Percentiles rank a stretch among this genome's conserved stretches.
Conservation (phyloP, 2,797 vertebrate genomes). For the Linurgus olivaceus region DNA sequence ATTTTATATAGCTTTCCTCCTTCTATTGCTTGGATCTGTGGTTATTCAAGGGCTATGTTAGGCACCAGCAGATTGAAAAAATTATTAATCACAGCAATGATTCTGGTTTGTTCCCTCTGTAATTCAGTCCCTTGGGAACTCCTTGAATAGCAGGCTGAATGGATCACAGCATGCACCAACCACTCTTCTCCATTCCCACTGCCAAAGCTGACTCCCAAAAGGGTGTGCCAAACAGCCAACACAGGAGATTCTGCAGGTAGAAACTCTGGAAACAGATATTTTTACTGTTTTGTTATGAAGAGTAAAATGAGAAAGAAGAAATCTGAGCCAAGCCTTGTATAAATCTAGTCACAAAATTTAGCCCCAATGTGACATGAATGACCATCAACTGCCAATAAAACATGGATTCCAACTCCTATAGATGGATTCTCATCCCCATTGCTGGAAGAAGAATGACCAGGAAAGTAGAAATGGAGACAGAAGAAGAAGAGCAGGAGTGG, state of each 20-base stretch:
- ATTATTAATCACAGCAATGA: background rate
- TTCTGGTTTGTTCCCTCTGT: background rate
- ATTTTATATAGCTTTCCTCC: background rate
- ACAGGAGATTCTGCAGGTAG: background rate
- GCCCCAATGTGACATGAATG: background rate
- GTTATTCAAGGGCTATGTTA: background rate
- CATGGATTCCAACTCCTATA: background rate
- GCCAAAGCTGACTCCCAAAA: background rate
- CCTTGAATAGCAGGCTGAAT: background rate
- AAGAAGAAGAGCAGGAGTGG: background rate
- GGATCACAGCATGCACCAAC: background rate
- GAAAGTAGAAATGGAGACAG: background rate
- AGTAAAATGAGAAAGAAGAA: background rate
- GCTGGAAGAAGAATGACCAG: background rate
- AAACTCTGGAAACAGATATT: background rate
- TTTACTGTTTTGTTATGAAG: background rate
- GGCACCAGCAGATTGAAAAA: background rate
- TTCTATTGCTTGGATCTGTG: background rate
- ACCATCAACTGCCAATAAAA: background rate
- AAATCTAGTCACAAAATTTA: background rate
- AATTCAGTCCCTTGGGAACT: background rate
- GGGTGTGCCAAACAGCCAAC: background rate
- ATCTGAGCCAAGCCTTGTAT: background rate
- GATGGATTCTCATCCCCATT: background rate
- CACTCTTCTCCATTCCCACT: background rate